A percentile compares a stretch with the other conserved stretches of the same genome.
phyloP scores from a whole-genome alignment of 2,113 vertebrate species.

The Eurystomus gularis region DNA sequence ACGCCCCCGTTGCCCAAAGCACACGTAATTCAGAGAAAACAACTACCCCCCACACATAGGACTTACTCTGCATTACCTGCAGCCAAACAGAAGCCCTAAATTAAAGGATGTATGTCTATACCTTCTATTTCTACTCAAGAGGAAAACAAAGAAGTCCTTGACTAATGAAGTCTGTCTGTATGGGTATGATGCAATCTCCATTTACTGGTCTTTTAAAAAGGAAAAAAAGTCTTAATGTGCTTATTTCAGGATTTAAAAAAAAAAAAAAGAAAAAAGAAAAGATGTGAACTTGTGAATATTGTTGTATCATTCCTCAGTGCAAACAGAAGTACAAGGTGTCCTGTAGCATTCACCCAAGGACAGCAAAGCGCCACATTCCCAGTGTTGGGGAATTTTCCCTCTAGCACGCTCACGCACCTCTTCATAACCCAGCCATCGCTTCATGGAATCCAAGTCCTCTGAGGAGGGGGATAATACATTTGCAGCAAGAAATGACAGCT shows the following conservation, averaged over 20 bases:
- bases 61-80: background rate
- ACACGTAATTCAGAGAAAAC: background rate
- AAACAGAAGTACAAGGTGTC: background rate
- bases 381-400: background rate
- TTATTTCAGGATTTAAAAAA: background rate
- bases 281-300: background rate
- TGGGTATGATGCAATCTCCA: background rate
- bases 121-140: background rate
- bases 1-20: background rate
- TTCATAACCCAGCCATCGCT: background rate
- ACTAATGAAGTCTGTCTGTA: background rate
- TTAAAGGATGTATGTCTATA: background rate
- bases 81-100: background rate
- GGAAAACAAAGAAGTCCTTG: background rate
- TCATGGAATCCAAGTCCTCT: background rate
- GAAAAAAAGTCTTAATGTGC: background rate
- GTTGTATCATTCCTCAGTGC: background rate
- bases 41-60: background rate
- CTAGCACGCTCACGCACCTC: background rate
- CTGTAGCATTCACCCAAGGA: accelerated
- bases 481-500: background rate
- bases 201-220: background rate
- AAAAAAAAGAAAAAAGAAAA: background rate
- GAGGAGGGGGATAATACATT: background rate
- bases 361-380: background rate